Base-by-base conservation (phyloP, 2,113 vertebrate genomes). In the Aythya baeri region DNA sequence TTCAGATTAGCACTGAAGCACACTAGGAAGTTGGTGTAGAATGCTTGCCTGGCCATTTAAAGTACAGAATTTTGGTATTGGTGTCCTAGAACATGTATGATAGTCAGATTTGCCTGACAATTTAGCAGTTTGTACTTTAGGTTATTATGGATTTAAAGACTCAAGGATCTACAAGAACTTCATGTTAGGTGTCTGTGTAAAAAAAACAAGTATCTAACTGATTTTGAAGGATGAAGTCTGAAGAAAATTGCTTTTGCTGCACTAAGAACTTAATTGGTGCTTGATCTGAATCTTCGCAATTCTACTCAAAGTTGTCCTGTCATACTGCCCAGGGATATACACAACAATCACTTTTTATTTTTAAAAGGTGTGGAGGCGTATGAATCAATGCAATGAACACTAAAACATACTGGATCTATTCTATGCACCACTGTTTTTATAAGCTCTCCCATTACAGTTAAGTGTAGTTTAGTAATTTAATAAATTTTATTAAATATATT, bases 101-200 rank as follows among this genome's bases (percentile, higher is more conserved):
- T 21, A 75, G 44, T 29, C 29, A 85, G 17, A 86, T 50, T 49
- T 86, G 22, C 18, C 62, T 67, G 29, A 17, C 36, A 38, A 80
- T 41, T 38, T 58, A 43, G 11, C 0, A 0, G 9, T 41, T 20
- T 50, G 0, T 46, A 50, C 55, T 89, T 81, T 18, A 74, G 7
- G 3, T n/a, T 92, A 14, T 65, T 31, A 71, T 1, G 7, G 31
- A 74, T 78, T 41, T 34, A 32, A 86, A 43, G n/a, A 75, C 34
- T 67, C 62, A 34, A 29, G 38, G 38, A 85, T 16, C 27, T 55
- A 78, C 5, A 67, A 72, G 7, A 23, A 61, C 31, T 92, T 83
- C 44, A 83, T 32, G 15, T 68, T 61, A 82, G 22, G 52, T n/a
- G 16, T 31, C 74, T 65, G 34, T 52, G 29, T 17, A 82, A 85